phyloP scores from a whole-genome alignment of 2,113 vertebrate genomes.

The Eurystomus gularis region DNA sequence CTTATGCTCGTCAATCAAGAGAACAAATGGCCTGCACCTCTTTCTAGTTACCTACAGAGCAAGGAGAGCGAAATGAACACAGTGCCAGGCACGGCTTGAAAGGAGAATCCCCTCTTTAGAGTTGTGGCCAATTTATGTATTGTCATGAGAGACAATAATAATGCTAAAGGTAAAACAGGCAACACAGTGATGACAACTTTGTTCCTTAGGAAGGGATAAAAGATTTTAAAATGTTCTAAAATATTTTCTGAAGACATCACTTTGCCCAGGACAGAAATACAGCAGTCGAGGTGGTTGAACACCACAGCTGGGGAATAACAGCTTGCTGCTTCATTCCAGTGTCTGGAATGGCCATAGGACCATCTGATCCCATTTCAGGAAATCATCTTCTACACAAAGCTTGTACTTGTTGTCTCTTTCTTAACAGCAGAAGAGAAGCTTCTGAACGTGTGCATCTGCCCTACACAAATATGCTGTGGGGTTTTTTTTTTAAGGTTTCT shows the following conservation, averaged over 20 bases:
- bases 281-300: accelerated
- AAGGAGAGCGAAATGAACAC: slow-evolving; percentile 28
- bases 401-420: neutral
- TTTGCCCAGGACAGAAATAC: neutral
- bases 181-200: neutral
- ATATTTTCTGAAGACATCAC: neutral
- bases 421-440: neutral
- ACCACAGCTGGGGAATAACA: neutral
- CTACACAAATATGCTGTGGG: too few relatives aligned
- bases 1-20: neutral
- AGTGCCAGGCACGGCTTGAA: neutral
- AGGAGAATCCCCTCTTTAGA: neutral
- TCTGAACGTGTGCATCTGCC: neutral
- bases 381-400: neutral
- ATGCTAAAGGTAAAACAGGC: slow-evolving; percentile 24
- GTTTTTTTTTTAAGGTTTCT: neutral
- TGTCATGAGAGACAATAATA: slow-evolving; percentile 39
- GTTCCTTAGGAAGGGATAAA: neutral
- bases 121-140: neutral
- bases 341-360: neutral
- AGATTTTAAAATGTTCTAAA: slow-evolving; percentile 13
- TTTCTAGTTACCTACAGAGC: slow-evolving; percentile 18
- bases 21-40: slow-evolving; percentile 25
- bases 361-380: neutral
- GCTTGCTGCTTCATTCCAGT: accelerated